These are phyloP conservation scores for Argentina silus DNA, from an alignment of 2,797 vertebrate species.

Conservation along the genomic window DNA sequence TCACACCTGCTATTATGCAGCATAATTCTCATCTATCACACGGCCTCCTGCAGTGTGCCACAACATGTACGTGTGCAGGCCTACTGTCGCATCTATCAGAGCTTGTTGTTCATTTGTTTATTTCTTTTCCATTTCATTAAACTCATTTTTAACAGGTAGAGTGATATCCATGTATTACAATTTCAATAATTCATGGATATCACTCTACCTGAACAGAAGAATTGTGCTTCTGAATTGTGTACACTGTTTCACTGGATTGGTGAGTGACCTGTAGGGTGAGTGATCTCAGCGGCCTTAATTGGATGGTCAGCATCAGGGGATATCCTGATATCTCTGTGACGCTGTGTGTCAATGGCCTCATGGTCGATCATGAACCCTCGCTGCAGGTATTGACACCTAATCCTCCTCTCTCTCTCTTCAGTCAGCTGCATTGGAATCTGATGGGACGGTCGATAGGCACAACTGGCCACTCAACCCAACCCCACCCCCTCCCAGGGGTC, in stretches of 20 bases:
- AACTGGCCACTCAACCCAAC: not conserved
- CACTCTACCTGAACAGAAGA: no score
- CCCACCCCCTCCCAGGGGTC: not conserved
- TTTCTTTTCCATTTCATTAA: not conserved
- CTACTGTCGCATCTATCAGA: no score
- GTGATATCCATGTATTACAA: no score
- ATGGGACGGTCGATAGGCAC: constrained; percentile 5
- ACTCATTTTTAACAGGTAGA: not conserved
- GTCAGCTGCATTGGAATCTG: constrained; percentile 18
- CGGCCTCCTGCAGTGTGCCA: not conserved
- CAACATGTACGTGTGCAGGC: not conserved
- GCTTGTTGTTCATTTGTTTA: not conserved
- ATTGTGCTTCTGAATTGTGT: no score
- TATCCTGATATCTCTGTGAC: constrained; percentile 10
- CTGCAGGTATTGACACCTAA: not conserved
- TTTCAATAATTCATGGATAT: no score
- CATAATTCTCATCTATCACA: constrained; percentile 19
- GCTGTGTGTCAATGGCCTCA: not conserved
- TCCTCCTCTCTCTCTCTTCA: constrained; percentile 10
- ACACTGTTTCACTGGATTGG: no score
- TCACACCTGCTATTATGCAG: constrained; percentile 35
- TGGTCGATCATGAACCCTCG: not conserved
- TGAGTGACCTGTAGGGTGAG: no score
- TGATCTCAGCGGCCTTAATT: not conserved
- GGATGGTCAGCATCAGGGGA: not conserved